Percentiles rank a stretch among this genome's conserved stretches.
These are phyloP conservation scores for Perca schrenkii DNA, from an alignment of 2,113 vertebrate species.

Conservation along the genomic window DNA sequence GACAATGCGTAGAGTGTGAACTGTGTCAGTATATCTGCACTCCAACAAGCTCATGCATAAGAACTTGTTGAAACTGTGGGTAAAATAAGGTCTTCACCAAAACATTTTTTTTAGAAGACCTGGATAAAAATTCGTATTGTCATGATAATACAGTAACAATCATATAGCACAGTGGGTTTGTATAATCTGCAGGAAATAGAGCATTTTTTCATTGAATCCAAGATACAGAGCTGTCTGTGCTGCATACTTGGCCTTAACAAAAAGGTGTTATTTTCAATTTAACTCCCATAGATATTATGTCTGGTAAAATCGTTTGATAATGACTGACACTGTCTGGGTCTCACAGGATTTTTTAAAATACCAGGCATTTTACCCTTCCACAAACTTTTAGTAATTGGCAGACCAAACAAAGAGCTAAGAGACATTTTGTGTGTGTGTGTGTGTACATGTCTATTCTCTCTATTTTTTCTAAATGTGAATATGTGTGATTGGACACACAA, in stretches of 20 bases:
- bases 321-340: constrained; percentile 31
- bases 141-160: not conserved
- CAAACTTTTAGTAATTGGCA: constrained; percentile 49
- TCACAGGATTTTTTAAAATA: constrained; percentile 16
- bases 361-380: constrained; percentile 10
- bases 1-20: not conserved
- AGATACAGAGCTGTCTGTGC: not conserved
- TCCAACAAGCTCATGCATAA: not conserved
- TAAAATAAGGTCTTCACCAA: not conserved
- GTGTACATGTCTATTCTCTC: not conserved
- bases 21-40: not conserved
- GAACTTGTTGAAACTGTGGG: constrained; percentile 5
- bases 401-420: constrained; percentile 31
- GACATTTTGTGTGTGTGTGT: constrained; percentile 2
- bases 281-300: constrained; percentile 16
- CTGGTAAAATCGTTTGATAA: constrained; percentile 23
- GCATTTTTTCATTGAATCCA: not conserved
- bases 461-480: constrained; percentile 33
- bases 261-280: constrained; percentile 21
- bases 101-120: not conserved
- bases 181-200: constrained; percentile 11
- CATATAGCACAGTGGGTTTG: not conserved
- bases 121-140: not conserved
- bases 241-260: constrained; percentile 24
- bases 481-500: constrained; percentile 39